Conservation (phyloP, 2,797 vertebrate species). For the Todus mexicanus region DNA sequence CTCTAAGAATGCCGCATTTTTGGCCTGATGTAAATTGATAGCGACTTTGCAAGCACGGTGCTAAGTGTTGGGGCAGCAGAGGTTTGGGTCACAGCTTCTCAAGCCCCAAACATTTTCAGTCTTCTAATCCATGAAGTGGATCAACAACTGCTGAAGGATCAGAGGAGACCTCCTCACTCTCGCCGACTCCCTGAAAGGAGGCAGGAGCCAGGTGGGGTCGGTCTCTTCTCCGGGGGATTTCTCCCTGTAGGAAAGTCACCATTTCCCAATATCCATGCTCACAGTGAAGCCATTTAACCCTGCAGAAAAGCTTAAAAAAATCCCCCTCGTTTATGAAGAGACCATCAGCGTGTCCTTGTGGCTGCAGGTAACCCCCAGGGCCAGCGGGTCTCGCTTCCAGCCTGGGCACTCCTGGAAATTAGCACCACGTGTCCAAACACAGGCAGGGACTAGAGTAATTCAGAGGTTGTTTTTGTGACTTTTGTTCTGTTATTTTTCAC, state of each 20-base stretch:
- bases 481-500: background rate
- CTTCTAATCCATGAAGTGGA: background rate
- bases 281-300: background rate
- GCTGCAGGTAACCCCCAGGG: background rate
- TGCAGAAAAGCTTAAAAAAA: background rate
- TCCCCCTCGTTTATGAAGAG: accelerated
- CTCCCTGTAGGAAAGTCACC: background rate
- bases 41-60: background rate
- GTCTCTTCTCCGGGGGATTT: background rate
- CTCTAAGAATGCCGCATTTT: background rate
- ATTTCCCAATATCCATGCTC: background rate
- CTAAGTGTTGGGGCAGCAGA: background rate
- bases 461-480: background rate
- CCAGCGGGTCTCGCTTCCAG: background rate
- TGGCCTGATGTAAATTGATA: background rate
- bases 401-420: background rate
- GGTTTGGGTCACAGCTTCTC: accelerated
- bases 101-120: background rate
- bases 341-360: background rate
- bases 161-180: too few species aligned
- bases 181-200: too few species aligned
- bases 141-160: background rate
- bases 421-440: background rate
- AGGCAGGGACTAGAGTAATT: background rate
- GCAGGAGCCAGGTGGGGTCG: too few species aligned